These are phyloP conservation scores for Hipposideros armiger DNA, from an alignment of 2,113 vertebrate genomes.

Conservation along the genomic window DNA sequence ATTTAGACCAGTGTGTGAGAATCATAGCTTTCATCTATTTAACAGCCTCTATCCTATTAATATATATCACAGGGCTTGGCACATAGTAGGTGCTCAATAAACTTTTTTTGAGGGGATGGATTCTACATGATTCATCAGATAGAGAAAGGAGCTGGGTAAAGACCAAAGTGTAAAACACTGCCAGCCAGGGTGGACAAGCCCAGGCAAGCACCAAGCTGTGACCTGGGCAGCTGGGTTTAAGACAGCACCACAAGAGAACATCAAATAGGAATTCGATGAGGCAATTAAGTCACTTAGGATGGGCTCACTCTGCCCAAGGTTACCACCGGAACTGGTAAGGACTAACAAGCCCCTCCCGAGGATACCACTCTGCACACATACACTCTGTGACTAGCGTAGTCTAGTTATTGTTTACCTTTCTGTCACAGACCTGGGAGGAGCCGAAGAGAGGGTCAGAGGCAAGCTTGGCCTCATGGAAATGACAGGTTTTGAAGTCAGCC, in stretches of 20 bases:
- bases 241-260: background rate
- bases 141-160: background rate
- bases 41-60: background rate
- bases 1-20: background rate
- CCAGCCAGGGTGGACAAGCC: fast-evolving
- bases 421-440: background rate
- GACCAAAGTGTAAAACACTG: background rate
- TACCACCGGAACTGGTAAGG: background rate
- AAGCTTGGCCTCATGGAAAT: background rate
- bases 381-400: fast-evolving
- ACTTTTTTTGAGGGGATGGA: background rate
- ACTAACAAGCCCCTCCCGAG: fast-evolving
- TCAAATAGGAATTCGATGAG: background rate
- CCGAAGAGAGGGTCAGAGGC: background rate
- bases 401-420: background rate
- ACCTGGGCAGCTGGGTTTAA: background rate
- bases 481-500: background rate
- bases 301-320: background rate
- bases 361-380: background rate
- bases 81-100: background rate
- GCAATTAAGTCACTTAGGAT: background rate
- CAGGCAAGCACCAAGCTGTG: background rate
- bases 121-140: background rate
- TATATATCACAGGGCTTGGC: background rate
- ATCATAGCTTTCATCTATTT: background rate